Conservation (phyloP, 1,140 invertebrate species). For the Pseudoatta argentina region DNA sequence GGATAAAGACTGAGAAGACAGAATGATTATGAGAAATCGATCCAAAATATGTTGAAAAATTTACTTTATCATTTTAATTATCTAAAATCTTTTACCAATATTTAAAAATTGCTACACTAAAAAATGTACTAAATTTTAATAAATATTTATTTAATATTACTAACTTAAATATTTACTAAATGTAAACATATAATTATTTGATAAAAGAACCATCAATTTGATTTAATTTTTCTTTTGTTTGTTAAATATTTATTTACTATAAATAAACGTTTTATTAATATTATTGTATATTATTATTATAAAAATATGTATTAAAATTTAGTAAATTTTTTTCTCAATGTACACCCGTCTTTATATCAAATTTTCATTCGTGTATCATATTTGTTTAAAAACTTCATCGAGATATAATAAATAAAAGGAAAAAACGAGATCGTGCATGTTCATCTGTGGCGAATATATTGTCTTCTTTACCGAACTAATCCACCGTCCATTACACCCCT, state of each 20-base stretch:
- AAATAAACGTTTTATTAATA: too few relatives aligned
- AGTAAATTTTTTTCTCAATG: too few relatives aligned
- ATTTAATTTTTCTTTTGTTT: too few relatives aligned
- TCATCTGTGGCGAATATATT: constrained; percentile 59
- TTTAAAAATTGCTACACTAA: too few relatives aligned
- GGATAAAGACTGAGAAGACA: not conserved
- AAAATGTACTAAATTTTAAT: too few relatives aligned
- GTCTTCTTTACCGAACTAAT: constrained; percentile 64
- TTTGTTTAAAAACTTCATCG: constrained; percentile 1
- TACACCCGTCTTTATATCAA: not conserved
- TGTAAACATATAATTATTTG: too few relatives aligned
- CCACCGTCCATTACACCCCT: constrained; percentile 37
- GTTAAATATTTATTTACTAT: too few relatives aligned
- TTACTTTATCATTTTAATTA: not conserved
- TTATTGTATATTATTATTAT: too few relatives aligned
- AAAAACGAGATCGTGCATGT: constrained; percentile 68
- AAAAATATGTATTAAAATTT: too few relatives aligned
- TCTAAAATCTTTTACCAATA: not conserved
- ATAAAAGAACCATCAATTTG: too few relatives aligned
- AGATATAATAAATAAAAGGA: constrained; percentile 21
- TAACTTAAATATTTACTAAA: too few relatives aligned
- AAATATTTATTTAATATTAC: too few relatives aligned
- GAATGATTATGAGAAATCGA: constrained; percentile 25
- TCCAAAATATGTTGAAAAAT: not conserved
- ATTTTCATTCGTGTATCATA: not conserved